A percentile compares a stretch with the other conserved stretches of the same genome.
phyloP scores from a whole-genome alignment of 2,888 invertebrate genomes.

The Ochropleura plecta region DNA sequence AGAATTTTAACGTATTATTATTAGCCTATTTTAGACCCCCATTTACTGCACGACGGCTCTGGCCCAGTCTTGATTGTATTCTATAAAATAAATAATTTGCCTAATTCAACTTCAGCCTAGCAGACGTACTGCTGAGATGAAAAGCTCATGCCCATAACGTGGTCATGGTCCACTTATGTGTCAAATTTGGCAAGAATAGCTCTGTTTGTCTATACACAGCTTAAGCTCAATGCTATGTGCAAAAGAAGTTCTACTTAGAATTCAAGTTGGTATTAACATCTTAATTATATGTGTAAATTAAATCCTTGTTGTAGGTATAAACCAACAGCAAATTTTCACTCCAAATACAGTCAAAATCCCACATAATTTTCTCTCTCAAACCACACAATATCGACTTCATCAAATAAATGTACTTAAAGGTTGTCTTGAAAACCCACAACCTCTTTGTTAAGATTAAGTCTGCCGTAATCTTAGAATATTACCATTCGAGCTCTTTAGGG shows the following conservation, averaged over 20 bases:
- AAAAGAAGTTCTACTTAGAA: not conserved
- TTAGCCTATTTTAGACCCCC: too few species aligned
- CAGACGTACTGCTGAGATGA: not conserved
- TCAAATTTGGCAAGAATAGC: not conserved
- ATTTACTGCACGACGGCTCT: too few species aligned
- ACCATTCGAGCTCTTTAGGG: conserved; percentile 47
- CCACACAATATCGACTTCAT: conserved; percentile 33
- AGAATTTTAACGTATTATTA: too few species aligned
- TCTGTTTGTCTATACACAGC: not conserved
- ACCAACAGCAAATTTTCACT: not conserved
- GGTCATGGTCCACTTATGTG: not conserved
- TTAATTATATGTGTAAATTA: not conserved
- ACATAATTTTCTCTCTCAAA: conserved; percentile 22
- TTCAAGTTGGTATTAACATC: not conserved
- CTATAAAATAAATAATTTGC: not conserved
- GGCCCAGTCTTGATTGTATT: not conserved
- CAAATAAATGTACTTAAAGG: conserved; percentile 46
- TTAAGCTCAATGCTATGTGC: not conserved
- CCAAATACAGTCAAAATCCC: conserved; percentile 11
- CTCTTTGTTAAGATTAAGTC: conserved; percentile 57
- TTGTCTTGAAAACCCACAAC: conserved; percentile 49
- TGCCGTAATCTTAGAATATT: conserved; percentile 55
- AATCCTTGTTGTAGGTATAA: not conserved
- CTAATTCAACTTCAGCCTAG: not conserved
- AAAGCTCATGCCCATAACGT: not conserved